Percentiles rank a stretch among this genome's conserved stretches.
phyloP scores from a whole-genome alignment of 92 coral and sea anemone species.

The Parazoanthus swiftii region DNA sequence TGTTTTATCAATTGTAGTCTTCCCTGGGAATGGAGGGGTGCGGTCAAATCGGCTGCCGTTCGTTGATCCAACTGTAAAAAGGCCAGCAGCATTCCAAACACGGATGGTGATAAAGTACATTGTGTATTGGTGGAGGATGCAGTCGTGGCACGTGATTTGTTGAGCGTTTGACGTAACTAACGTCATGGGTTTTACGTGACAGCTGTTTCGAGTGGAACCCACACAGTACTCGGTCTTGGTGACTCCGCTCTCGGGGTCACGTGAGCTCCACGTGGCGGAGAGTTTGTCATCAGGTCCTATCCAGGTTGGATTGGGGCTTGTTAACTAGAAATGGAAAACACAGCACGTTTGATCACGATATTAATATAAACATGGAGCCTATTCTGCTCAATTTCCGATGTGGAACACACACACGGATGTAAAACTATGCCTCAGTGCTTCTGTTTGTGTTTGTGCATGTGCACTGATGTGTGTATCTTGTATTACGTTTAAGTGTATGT shows the following conservation, averaged over 20 bases:
- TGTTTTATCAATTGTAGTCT: slow-evolving; percentile 35
- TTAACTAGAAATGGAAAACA: slow-evolving; percentile 42
- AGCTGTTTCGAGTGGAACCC: slow-evolving; percentile 75
- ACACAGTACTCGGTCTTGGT: slow-evolving; percentile 83
- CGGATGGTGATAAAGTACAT: slow-evolving; percentile 79
- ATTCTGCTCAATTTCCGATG: no score
- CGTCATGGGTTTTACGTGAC: slow-evolving; percentile 80
- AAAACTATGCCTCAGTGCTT: no score
- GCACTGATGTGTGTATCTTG: no score
- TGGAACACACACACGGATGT: no score
- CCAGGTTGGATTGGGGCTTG: slow-evolving; percentile 58
- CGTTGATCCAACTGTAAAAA: slow-evolving; percentile 68
- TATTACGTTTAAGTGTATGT: no score
- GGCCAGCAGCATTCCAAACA: slow-evolving; percentile 87
- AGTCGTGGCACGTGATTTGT: slow-evolving; percentile 70
- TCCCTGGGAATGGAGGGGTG: slow-evolving; percentile 74
- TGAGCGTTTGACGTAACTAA: slow-evolving; percentile 52
- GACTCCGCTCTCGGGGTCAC: slow-evolving; percentile 79
- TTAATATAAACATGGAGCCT: no score
- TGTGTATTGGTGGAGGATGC: slow-evolving; percentile 59
- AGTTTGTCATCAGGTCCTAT: slow-evolving; percentile 61
- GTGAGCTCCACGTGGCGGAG: slow-evolving; percentile 67
- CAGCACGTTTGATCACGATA: neutral
- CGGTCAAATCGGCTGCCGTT: slow-evolving; percentile 63
- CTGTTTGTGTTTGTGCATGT: no score